Evolutionary conservation across 2,113 vertebrate species (phyloP), one percentile per base, ranked within the genome.

Genomic region (Chauna torquata): DNA sequence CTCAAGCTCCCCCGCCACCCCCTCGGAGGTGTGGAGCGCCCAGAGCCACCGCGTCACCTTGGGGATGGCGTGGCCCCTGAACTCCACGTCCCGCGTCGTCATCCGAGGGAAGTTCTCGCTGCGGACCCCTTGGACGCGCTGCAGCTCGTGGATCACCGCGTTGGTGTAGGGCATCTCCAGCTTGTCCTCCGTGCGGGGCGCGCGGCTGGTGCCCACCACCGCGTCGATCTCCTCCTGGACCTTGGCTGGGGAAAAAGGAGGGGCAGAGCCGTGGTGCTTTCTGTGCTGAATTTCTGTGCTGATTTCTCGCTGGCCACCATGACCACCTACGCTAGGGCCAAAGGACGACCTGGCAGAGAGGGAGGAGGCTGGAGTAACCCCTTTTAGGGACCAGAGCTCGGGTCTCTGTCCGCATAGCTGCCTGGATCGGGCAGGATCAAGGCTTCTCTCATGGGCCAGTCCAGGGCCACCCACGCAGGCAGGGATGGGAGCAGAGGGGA

Each of bases 91-190:
- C 50, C 49, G 62, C 0, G 89, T 95, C 0, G n/a, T 72, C 74
- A 83, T 92, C 32, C 88, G 82, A 0, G 94, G 96, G 47, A 97
- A 85, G 42, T 89, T 97, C 64, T 96, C 92, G 0, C 11, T 55
- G 19, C 64, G 47, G 7, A 38, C 12, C 15, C 19, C 89, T 10
- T 81, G 64, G 62, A 24, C 88, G 40, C 96, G 87, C 84, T 95
- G 96, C 71, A 95, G 44, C 86, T 98, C 95, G 0, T 97, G 96
- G 84, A 97, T 83, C 50, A 96, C 93, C 0, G 94, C 94, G 0
- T 96, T 95, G 61, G 95, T 98, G 82, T 97, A 97, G 0, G 94
- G 95, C 94, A 97, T 62, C n/a, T 7, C n/a, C 86, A 95, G 32
- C 64, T 34, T 95, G 80, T 97, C 96, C 55, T 96, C 94, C 1